Base-by-base conservation (phyloP, 2,113 vertebrate genomes). In the Dipodomys ordii region DNA sequence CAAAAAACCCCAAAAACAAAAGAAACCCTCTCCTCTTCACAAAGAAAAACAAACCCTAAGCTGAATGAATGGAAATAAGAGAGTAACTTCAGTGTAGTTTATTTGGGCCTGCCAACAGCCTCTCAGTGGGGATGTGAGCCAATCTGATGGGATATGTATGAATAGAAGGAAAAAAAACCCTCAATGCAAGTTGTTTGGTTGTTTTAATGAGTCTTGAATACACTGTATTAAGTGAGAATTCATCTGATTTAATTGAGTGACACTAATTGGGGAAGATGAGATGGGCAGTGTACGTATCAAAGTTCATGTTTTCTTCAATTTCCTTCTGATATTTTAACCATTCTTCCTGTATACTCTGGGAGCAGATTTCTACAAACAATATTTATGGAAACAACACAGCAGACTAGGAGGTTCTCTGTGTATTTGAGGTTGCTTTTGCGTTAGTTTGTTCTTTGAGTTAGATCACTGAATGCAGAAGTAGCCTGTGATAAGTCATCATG, bases 231-330 rank as follows among this genome's bases (percentile, higher is more conserved):
- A 94, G 77, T 93, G 92, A 93, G 89, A 90, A 77, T 94, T 92
- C n/a, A 94, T 96, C 71, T 93, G 82, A 95, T 92, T 96, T 94
- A 94, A 96, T 90, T 88, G 87, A 93, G 67, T 96, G 90, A 93
- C 82, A 72, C 71, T 96, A 97, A 95, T 88, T 96, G 88, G 85
- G 46, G 6, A 96, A 81, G 44, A 84, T 78, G 28, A 68, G 68
- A 67, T 94, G 90, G 83, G 72, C 23, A 68, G 2, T 86, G 11
- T 67, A 76, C 65, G 91, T 93, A 92, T 82, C 53, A 82, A 95
- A 93, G 83, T 95, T 92, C 35, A 73, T 73, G 72, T 82, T 79
- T 93, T 85, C 87, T 83, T 46, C 69, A 73, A 92, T 94, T 95
- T 94, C 65, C 32, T 83, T 90, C 65, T 93, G 67, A 83, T 89